Conservation (phyloP, 2,888 invertebrate genomes). For the Drosophila atroscutellata region DNA sequence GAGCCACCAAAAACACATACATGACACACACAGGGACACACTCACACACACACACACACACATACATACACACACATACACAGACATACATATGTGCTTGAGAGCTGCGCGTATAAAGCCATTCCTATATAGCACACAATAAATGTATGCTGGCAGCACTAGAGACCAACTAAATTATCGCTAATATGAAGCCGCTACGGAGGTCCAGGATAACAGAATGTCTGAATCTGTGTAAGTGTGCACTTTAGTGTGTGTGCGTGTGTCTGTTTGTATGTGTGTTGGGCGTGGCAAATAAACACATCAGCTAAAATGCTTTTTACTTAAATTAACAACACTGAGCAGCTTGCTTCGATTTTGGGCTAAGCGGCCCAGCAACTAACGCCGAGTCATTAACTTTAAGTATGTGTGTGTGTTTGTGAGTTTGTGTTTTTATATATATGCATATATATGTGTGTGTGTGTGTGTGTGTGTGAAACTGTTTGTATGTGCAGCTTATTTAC, state of each 20-base stretch:
- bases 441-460: not conserved
- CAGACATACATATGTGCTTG: conserved; percentile 26
- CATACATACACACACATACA: conserved; percentile 5
- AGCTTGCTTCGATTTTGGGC: conserved; percentile 65
- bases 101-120: conserved; percentile 48
- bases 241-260: conserved; percentile 17
- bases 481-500: conserved; percentile 19
- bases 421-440: conserved; percentile 5
- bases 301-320: conserved; percentile 79
- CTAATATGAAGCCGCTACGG: conserved; percentile 65
- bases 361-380: conserved; percentile 53
- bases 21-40: conserved; percentile 13
- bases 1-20: conserved; percentile 35
- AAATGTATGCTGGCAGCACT: conserved; percentile 63
- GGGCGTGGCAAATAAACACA: conserved; percentile 81
- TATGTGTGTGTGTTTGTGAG: conserved; percentile 23
- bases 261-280: conserved; percentile 19
- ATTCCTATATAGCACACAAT: conserved; percentile 54
- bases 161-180: conserved; percentile 80
- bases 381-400: conserved; percentile 65
- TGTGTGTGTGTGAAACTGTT: not conserved
- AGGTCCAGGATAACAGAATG: conserved; percentile 30
- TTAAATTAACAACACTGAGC: conserved; percentile 75
- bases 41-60: conserved; percentile 7
- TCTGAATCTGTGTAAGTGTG: conserved; percentile 19